Percentiles rank a stretch among this genome's conserved stretches.
These are phyloP conservation scores for Hippocampus mohnikei DNA, from an alignment of 2,113 vertebrate species.

Conservation along the genomic window DNA sequence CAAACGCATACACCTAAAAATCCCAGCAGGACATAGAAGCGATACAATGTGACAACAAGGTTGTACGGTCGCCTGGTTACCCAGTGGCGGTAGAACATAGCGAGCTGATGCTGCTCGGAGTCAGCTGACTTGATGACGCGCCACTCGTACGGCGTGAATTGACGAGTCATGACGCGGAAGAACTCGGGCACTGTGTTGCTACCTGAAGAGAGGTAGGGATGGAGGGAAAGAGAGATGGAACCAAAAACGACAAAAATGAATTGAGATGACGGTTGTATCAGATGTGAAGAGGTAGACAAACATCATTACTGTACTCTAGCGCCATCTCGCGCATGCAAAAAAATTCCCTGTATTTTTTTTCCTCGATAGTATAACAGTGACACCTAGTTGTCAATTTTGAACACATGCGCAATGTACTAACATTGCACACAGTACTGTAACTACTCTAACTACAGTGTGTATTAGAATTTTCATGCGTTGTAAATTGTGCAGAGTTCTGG, in stretches of 20 bases:
- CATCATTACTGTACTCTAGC: background rate
- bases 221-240: background rate
- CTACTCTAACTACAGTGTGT: background rate
- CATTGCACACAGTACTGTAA: background rate
- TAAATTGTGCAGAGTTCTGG: background rate
- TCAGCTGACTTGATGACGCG: slow-evolving; percentile 77
- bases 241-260: background rate
- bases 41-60: slow-evolving; percentile 38
- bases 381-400: slow-evolving; percentile 43
- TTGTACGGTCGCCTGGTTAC: slow-evolving; percentile 74
- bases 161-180: slow-evolving; percentile 93
- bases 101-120: slow-evolving; percentile 83
- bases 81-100: slow-evolving; percentile 94
- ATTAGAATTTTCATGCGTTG: background rate
- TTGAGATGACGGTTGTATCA: background rate
- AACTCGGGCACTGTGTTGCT: slow-evolving; percentile 86
- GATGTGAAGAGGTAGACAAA: background rate
- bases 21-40: slow-evolving; percentile 4
- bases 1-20: slow-evolving; percentile 1
- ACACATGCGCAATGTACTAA: background rate
- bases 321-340: background rate
- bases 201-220: slow-evolving; percentile 64
- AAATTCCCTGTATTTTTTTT: background rate
- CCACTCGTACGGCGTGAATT: slow-evolving; percentile 93
- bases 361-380: slow-evolving; percentile 31